Percentiles rank a stretch among this genome's conserved stretches.
These are phyloP conservation scores for Lepidiolamprologus cunningtoni DNA, from an alignment of 2,113 vertebrate genomes.

Conservation along the genomic window DNA sequence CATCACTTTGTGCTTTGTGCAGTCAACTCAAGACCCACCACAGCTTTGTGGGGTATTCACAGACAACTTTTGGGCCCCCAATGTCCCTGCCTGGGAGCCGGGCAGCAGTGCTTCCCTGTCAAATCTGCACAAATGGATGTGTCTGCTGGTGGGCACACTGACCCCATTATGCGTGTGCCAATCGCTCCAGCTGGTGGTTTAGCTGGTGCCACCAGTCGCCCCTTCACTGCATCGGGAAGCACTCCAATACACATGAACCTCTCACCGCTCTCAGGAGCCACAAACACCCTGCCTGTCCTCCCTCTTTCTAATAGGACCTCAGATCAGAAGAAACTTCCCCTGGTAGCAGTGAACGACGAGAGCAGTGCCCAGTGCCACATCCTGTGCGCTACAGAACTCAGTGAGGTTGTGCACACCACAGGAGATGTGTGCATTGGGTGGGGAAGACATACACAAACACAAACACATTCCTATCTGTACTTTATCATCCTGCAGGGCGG, in stretches of 20 bases:
- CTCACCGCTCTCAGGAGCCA: neutral
- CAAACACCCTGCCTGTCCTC: neutral
- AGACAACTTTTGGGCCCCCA: neutral
- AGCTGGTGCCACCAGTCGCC: neutral
- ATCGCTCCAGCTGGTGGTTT: neutral
- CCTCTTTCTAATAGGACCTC: neutral
- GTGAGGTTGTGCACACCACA: fast-evolving
- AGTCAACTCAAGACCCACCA: neutral
- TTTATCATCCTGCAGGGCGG: conserved; percentile 74
- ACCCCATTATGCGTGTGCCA: neutral
- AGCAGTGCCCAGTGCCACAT: fast-evolving
- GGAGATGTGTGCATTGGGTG: neutral
- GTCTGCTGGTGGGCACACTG: neutral
- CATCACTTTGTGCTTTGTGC: neutral
- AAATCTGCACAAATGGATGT: neutral
- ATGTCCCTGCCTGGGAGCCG: neutral
- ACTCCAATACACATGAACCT: neutral
- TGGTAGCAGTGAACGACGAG: fast-evolving
- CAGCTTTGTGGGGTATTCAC: neutral
- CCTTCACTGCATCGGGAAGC: neutral
- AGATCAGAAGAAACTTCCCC: neutral
- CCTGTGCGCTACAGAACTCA: neutral
- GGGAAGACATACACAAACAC: neutral
- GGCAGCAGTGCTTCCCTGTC: neutral
- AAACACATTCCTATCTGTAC: neutral